Percentiles rank a stretch among this genome's conserved stretches.
These are phyloP conservation scores for Macropodus opercularis DNA, from an alignment of 2,797 vertebrate genomes.

Conservation along the genomic window DNA sequence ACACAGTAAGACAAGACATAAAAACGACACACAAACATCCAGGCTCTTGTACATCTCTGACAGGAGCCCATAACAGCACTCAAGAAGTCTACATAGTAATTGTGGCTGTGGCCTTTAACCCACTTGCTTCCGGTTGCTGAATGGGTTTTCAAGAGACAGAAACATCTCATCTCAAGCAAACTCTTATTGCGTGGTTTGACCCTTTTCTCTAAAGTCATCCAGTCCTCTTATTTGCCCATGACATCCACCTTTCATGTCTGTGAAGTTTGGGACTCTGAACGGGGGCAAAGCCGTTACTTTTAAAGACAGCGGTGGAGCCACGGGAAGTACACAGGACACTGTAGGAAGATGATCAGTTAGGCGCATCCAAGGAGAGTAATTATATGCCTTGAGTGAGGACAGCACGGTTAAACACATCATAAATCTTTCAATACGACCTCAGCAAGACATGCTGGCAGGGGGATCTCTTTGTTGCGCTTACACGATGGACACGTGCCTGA, in stretches of 20 bases:
- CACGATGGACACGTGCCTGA: slow-evolving; percentile 28
- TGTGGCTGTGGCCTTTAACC: slow-evolving; percentile 66
- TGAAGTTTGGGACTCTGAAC: slow-evolving; percentile 30
- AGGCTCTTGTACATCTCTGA: slow-evolving; percentile 43
- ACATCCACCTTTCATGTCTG: slow-evolving; percentile 55
- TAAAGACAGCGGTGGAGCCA: slow-evolving; percentile 42
- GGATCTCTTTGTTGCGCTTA: slow-evolving; percentile 27
- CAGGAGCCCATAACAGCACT: slow-evolving; percentile 48
- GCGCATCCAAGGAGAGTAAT: slow-evolving; percentile 50
- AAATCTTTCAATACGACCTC: slow-evolving; percentile 45
- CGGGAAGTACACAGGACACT: slow-evolving; percentile 37
- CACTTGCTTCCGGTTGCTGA: slow-evolving; percentile 55
- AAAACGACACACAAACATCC: background rate
- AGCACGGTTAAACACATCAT: slow-evolving; percentile 41
- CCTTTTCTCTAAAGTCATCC: slow-evolving; percentile 45
- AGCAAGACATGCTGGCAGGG: slow-evolving; percentile 25
- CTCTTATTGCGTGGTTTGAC: slow-evolving; percentile 53
- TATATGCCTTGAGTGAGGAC: slow-evolving; percentile 25
- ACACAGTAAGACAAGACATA: slow-evolving; percentile 11
- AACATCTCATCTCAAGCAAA: too few species aligned
- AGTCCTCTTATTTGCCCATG: slow-evolving; percentile 54
- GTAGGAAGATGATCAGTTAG: slow-evolving; percentile 60
- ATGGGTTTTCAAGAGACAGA: slow-evolving; percentile 48
- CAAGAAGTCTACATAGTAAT: slow-evolving; percentile 60
- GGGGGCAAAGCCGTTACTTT: slow-evolving; percentile 36